A percentile compares a stretch with the other conserved stretches of the same genome.
phyloP scores from a whole-genome alignment of 2,888 invertebrate species.

The Eucriotettix oculatus region DNA sequence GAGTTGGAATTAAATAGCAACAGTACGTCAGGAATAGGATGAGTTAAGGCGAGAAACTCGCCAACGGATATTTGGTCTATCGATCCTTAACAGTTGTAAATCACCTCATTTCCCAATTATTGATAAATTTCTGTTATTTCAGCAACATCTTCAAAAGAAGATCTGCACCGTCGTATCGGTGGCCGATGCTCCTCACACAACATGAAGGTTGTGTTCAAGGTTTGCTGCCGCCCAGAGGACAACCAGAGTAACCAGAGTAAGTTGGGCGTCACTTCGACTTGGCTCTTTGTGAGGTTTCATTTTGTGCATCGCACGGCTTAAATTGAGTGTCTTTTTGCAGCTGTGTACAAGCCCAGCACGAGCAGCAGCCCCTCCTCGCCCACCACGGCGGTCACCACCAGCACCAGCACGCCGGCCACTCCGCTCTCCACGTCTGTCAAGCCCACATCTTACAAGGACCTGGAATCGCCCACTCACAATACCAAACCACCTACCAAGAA shows the following conservation, averaged over 20 bases:
- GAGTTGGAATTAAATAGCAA: no score
- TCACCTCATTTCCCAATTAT: background rate
- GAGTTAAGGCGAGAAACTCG: no score
- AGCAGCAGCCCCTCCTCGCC: conserved; percentile 23
- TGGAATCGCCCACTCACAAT: conserved; percentile 17
- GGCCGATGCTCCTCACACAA: conserved; percentile 83
- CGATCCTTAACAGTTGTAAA: background rate
- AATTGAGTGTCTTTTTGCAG: conserved; percentile 4
- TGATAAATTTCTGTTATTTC: conserved; percentile 18
- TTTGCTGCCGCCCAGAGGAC: conserved; percentile 67
- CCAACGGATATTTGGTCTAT: no score
- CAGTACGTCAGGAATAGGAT: no score
- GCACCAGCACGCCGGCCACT: conserved; percentile 24
- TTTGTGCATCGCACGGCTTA: no score
- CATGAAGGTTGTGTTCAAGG: conserved; percentile 92
- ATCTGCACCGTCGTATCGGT: conserved; percentile 79
- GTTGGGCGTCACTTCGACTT: conserved; percentile 14
- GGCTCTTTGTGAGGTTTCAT: no score
- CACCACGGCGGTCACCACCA: conserved; percentile 28
- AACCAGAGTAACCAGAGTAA: conserved; percentile 27
- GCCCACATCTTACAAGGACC: conserved; percentile 17
- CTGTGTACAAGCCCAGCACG: conserved; percentile 16
- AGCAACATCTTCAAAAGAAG: conserved; percentile 85
- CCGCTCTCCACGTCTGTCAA: conserved; percentile 17
- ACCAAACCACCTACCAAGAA: conserved; percentile 51